Evolutionary conservation across 2,797 vertebrate species (phyloP).

Genomic region (Thunnus albacares): DNA sequence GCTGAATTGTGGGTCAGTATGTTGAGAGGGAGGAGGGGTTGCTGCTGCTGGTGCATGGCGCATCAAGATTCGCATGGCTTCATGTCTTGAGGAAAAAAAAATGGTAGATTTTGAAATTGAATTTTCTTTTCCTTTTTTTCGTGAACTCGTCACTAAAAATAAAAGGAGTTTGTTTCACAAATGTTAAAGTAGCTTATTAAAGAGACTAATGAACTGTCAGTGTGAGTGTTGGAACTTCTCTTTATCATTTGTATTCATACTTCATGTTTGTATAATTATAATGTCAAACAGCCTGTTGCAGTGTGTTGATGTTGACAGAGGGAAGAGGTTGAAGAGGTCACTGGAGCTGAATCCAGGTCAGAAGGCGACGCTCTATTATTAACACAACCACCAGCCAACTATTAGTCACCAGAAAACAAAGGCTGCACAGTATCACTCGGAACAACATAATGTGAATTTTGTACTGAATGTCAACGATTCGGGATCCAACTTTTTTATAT

Average conservation of each 20-base stretch:
- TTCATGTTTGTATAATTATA: neutral
- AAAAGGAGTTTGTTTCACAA: neutral
- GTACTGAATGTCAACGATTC: neutral
- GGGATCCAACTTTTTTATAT: neutral
- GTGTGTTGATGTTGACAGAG: constrained; percentile 53
- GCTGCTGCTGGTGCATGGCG: constrained; percentile 38
- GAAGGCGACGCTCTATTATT: constrained; percentile 48
- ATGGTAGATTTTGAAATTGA: neutral
- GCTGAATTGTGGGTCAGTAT: constrained; percentile 82
- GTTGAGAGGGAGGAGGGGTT: constrained; percentile 72
- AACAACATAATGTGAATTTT: neutral
- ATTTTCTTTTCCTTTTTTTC: neutral
- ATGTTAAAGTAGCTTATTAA: neutral
- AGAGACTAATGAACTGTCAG: neutral
- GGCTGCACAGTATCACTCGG: neutral
- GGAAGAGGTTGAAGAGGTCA: constrained; percentile 39
- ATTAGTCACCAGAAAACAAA: constrained; percentile 40
- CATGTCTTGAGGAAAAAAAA: constrained; percentile 10
- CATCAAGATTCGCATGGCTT: constrained; percentile 35
- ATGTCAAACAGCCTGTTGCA: constrained; percentile 4
- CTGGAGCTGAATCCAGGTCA: constrained; percentile 60
- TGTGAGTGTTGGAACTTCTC: neutral
- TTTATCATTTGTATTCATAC: neutral
- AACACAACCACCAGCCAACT: constrained; percentile 2
- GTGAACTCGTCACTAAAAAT: neutral